Conservation (phyloP, 2,888 invertebrate species). For the Heliothis peltigera region DNA sequence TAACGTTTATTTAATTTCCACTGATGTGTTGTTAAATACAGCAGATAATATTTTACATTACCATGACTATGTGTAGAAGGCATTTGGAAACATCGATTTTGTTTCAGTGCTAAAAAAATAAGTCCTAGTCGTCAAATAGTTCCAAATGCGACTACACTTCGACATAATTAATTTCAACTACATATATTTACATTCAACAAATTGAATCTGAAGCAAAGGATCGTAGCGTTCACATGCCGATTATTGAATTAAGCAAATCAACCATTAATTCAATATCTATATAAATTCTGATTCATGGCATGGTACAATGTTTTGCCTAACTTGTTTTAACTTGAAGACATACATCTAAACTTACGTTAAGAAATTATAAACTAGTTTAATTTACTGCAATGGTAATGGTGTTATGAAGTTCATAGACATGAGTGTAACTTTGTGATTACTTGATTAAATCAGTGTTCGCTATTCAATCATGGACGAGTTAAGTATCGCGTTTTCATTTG, state of each 20-base stretch:
- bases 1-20: conserved; percentile 77
- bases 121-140: conserved; percentile 46
- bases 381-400: conserved; percentile 32
- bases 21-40: conserved; percentile 71
- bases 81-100: conserved; percentile 70
- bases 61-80: conserved; percentile 72
- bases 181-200: conserved; percentile 64
- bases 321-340: conserved; percentile 47
- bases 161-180: conserved; percentile 59
- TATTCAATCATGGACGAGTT: conserved; percentile 32
- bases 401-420: conserved; percentile 22
- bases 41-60: conserved; percentile 70
- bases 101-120: conserved; percentile 65
- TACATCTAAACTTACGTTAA: conserved; percentile 64
- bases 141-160: conserved; percentile 72
- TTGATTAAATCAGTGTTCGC: conserved; percentile 13
- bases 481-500: conserved; percentile 47
- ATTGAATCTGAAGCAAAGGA: conserved; percentile 65
- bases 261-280: conserved; percentile 1
- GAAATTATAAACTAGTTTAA: conserved; percentile 55
- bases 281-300: conserved; percentile 34
- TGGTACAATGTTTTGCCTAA: conserved; percentile 65
- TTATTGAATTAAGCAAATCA: conserved; percentile 1
- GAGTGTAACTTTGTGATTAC: conserved; percentile 27
- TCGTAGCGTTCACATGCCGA: conserved; percentile 48